A percentile compares a stretch with the other conserved stretches of the same genome.
These are phyloP conservation scores for Prionailurus viverrinus DNA, from an alignment of 2,113 vertebrate genomes.

Conservation along the genomic window DNA sequence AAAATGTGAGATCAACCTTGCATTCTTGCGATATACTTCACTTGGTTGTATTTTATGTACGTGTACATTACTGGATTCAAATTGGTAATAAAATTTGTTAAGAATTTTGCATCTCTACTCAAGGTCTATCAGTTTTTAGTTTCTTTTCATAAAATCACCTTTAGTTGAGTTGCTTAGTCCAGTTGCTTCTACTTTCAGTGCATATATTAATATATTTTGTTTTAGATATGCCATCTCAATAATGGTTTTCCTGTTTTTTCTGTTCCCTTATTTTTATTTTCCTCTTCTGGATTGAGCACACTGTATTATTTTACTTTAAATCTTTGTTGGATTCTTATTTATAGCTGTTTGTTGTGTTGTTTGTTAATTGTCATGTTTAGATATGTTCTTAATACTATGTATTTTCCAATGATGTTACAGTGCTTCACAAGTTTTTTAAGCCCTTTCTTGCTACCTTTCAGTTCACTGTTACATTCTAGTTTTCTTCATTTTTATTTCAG, in stretches of 20 bases:
- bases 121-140: background rate
- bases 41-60: background rate
- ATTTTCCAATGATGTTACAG: background rate
- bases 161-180: background rate
- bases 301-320: background rate
- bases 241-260: background rate
- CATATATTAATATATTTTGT: background rate
- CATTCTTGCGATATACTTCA: background rate
- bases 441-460: background rate
- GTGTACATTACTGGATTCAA: background rate
- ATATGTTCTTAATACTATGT: background rate
- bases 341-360: background rate
- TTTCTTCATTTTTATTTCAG: background rate
- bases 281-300: background rate
- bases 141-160: background rate
- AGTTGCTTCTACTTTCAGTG: background rate
- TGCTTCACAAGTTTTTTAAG: background rate
- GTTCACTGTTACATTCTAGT: background rate
- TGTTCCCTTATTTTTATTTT: background rate
- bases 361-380: background rate
- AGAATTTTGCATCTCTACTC: background rate
- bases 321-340: background rate
- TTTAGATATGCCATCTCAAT: background rate
- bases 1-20: background rate
- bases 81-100: background rate